Evolutionary conservation across 2,888 invertebrate genomes (phyloP), one percentile per base, ranked within the genome.

Genomic region (Rhopalosiphum nymphaeae): DNA sequence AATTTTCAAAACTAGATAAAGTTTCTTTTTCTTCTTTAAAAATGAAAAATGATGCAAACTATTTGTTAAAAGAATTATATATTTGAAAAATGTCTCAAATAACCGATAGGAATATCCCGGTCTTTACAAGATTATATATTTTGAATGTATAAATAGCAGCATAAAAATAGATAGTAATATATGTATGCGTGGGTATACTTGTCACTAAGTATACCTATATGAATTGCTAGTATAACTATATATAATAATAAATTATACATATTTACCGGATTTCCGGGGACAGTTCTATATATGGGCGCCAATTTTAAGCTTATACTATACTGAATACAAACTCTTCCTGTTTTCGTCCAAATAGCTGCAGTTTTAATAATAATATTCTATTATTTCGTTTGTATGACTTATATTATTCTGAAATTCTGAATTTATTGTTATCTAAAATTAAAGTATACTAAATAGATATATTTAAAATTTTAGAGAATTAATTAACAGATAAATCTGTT

Each of bases 211-310:
- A 42, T 78, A 67, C 46, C 3, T 46, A 21, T 53, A 21, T 53
- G 53, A 21, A 53, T 21, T 42, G 36, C 21, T 9, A 42, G 36
- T 42, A 36, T 78, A 78, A 36, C 36, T 36, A n/a, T 67, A 7
- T 67, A 67, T 67, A 67, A 67, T 67, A 67, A 67, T n/a, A 67
- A n/a, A 67, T n/a, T 67, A 78, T 36, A 53, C 42, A 25, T 13
- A 53, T 42, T 49, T 88, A 88, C 92, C 87, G 67, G 92, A 92
- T 92, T 88, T 92, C 87, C 92, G 87, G 92, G 5, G 26, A 25
- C 10, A 9, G 3, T 49, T 49, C 49, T 92, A 3, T 78, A 78
- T 88, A 10, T 53, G 53, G 49, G 26, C 36, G 49, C 21, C 36
- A 88, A 88, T 42, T 42, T 53, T 25, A 92, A 49, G 42, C 49